These are phyloP conservation scores for Junonia oenone DNA, from an alignment of 2,888 invertebrate species.

Conservation along the genomic window DNA sequence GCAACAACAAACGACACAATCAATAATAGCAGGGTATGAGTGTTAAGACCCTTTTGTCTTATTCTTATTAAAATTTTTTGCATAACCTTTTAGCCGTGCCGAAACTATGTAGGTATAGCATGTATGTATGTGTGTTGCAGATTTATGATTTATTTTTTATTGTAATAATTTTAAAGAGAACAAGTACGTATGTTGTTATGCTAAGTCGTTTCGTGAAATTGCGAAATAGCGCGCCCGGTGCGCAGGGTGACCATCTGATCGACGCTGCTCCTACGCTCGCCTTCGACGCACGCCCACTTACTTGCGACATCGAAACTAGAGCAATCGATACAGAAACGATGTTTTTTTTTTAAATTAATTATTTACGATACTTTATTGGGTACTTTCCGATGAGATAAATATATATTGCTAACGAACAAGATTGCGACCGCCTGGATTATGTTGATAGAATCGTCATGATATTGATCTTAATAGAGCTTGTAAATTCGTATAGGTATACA, in stretches of 20 bases:
- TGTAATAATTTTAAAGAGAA: not conserved
- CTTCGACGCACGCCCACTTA: slow-evolving; percentile 58
- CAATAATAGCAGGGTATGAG: no score
- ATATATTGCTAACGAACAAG: slow-evolving; percentile 27
- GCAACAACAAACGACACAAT: slow-evolving; percentile 47
- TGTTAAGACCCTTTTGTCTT: no score
- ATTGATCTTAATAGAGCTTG: slow-evolving; percentile 21
- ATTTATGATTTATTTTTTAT: no score
- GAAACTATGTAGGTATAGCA: no score
- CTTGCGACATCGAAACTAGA: slow-evolving; percentile 69
- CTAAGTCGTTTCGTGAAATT: slow-evolving; percentile 48
- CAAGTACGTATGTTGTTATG: slow-evolving; percentile 35
- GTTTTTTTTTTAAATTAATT: slow-evolving; percentile 52
- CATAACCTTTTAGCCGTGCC: no score
- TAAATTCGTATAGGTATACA: not conserved
- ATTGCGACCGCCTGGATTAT: slow-evolving; percentile 24
- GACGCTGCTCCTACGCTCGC: slow-evolving; percentile 59
- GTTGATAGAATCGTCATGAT: slow-evolving; percentile 19
- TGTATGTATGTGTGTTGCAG: no score
- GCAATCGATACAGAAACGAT: slow-evolving; percentile 49
- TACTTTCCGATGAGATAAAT: slow-evolving; percentile 33
- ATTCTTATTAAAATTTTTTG: no score
- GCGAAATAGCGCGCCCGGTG: slow-evolving; percentile 44
- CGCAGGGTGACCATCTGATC: slow-evolving; percentile 56
- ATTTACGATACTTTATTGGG: slow-evolving; percentile 48